These are phyloP conservation scores for human DNA, from an alignment of 2,113 vertebrate genomes.

Conservation along the genomic window GRCh38 chr9:11190501-11191000, in stretches of 20 bases:
- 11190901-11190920: slow-evolving; percentile 54
- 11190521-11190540: not conserved
- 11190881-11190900: slow-evolving; percentile 62
- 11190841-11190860: not conserved
- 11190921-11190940: slow-evolving; percentile 35
- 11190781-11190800: slow-evolving; percentile 10
- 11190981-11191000: not conserved
- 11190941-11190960: slow-evolving; percentile 23
- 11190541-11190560: not conserved
- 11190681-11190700: not conserved
- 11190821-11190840: slow-evolving; percentile 20
- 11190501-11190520: not conserved
- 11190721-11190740: not conserved
- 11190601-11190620: not conserved
- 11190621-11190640: not conserved
- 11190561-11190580: not conserved
- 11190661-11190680: not conserved
- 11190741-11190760: not conserved
- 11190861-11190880: slow-evolving; percentile 33
- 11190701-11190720: not conserved
- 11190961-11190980: slow-evolving; percentile 54
- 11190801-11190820: slow-evolving; percentile 12
- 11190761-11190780: not conserved
- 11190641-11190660: not conserved
- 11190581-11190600: not conserved